Evolutionary conservation across 2,888 invertebrate species (phyloP), one percentile per base, ranked within the genome.

Genomic region (Diogma glabrata): DNA sequence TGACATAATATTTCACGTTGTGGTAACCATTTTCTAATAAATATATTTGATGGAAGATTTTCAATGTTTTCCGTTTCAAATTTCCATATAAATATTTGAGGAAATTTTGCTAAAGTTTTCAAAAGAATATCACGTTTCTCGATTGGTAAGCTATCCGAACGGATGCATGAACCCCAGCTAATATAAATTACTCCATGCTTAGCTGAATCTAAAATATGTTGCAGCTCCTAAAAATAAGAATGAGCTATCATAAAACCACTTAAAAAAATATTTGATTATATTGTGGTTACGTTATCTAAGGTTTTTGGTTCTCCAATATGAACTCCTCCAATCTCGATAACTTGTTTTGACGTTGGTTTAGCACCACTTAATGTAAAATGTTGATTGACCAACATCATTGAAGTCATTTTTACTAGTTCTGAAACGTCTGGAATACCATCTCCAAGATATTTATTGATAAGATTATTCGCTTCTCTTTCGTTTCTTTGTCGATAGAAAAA

Each of bases 1-100:
- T 85, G 82, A 78, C 84, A 78, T 45, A 86, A 65, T 52, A 85
- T 70, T 60, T 82, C 81, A 51, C 75, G 74, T 59, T 86, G 85
- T 1, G 84, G 82, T 64, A 82, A 65, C 84, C 84, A 86, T 51
- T 77, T 74, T 50, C 68, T 71, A 8, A 77, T 63, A 62, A 77
- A 69, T 2, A 84, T 72, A 62, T 85, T 84, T 3, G 67, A 63
- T 1, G 81, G 76, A 53, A 75, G 69, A 48, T 68, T 71, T 3
- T 72, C 69, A 59, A 78, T 61, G 1, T 70, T 67, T 6, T 78
- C 75, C 57, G 72, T 76, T 57, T 80, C 79, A 72, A 76, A 78
- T 67, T 82, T 83, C 82, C 82, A 82, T 16, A 84, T 60, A 33
- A 84, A 77, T 43, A 72, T 74, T 58, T 78, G 75, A 12, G 61